These are phyloP conservation scores for Sminthopsis crassicaudata DNA, from an alignment of 2,113 vertebrate species.

Conservation along the genomic window DNA sequence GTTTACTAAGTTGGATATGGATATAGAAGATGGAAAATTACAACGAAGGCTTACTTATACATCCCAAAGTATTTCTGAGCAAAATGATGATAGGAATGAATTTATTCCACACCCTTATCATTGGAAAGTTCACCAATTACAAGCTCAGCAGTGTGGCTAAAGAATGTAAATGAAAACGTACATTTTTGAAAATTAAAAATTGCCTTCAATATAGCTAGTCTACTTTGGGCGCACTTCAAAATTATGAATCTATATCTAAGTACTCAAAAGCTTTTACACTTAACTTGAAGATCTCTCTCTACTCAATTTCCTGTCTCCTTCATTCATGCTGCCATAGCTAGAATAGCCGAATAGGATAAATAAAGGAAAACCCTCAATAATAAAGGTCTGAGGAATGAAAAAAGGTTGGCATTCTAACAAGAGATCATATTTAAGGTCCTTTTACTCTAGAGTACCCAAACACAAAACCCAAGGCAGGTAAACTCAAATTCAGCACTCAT, in stretches of 20 bases:
- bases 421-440: background rate
- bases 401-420: background rate
- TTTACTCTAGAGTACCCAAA: background rate
- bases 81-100: background rate
- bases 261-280: background rate
- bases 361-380: background rate
- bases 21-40: background rate
- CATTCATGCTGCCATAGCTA: background rate
- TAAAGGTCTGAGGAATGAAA: background rate
- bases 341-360: background rate
- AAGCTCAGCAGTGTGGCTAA: background rate
- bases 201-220: background rate
- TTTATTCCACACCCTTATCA: background rate
- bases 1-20: background rate
- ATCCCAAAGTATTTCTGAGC: background rate
- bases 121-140: background rate
- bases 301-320: background rate
- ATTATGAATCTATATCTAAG: background rate
- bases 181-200: background rate
- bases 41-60: background rate
- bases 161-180: background rate
- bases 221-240: background rate
- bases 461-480: rapidly evolving
- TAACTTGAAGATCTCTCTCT: background rate
- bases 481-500: background rate